A percentile compares a stretch with the other conserved stretches of the same genome.
phyloP scores from a whole-genome alignment of 2,888 invertebrate species.

The Imbricaverruca yamaguchii region DNA sequence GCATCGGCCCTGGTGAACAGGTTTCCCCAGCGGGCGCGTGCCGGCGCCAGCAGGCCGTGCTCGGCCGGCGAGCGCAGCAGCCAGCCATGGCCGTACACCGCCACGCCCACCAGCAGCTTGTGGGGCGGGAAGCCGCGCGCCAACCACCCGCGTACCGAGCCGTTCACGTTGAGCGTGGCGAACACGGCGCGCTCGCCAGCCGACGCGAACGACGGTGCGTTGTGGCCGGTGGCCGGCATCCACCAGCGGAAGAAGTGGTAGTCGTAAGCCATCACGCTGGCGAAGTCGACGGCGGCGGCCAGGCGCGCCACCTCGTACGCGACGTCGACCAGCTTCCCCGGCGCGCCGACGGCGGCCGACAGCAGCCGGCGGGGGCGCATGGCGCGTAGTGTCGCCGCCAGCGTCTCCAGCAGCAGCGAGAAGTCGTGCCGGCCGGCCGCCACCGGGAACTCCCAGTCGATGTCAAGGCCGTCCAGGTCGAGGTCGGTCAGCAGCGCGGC shows the following conservation, averaged over 20 bases:
- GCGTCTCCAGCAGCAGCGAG: neutral
- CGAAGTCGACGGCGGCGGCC: conserved; percentile 38
- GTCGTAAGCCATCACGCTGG: conserved; percentile 42
- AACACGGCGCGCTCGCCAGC: conserved; percentile 32
- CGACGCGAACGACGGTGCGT: conserved; percentile 38
- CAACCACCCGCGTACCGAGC: conserved; percentile 38
- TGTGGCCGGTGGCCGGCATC: conserved; percentile 39
- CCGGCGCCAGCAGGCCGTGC: neutral
- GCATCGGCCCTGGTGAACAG: conserved; percentile 62
- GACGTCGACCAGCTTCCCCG: conserved; percentile 34
- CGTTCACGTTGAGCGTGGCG: conserved; percentile 35
- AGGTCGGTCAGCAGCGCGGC: neutral
- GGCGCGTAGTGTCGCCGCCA: neutral
- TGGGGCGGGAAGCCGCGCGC: conserved; percentile 37
- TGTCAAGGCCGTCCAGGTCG: neutral
- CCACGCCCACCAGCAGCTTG: conserved; percentile 41
- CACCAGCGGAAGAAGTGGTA: conserved; percentile 37
- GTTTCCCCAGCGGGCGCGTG: conserved; percentile 43
- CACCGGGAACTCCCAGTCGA: conserved; percentile 36
- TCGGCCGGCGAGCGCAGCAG: neutral
- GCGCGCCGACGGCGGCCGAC: conserved; percentile 37
- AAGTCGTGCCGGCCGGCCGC: neutral
- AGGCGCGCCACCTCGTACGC: conserved; percentile 39
- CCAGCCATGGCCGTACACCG: conserved; percentile 37
- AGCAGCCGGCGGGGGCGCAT: conserved; percentile 27